A percentile compares a stretch with the other conserved stretches of the same genome.
These are phyloP conservation scores for Condylura cristata DNA, from an alignment of 2,113 vertebrate genomes.

Conservation along the genomic window DNA sequence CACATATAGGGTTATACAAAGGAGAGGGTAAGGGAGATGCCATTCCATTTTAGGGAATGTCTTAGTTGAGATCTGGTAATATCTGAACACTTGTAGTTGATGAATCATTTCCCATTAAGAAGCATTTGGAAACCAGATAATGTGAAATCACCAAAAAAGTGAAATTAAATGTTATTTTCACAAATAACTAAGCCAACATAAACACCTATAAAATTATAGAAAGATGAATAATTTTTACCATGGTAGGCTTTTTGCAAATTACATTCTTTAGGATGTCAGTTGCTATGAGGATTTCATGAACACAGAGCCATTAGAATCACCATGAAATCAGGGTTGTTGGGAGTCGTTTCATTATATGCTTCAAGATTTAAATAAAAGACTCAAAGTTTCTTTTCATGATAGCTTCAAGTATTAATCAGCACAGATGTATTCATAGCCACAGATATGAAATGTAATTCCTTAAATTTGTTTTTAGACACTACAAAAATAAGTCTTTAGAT, in stretches of 20 bases:
- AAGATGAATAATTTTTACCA: not conserved
- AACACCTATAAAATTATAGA: not conserved
- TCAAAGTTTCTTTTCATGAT: not conserved
- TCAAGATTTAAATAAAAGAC: not conserved
- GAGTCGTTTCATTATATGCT: slow-evolving; percentile 1
- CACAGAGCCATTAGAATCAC: not conserved
- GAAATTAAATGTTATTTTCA: not conserved
- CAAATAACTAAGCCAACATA: not conserved
- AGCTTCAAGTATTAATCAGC: not conserved
- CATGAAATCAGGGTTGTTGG: not conserved
- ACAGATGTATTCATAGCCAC: not conserved
- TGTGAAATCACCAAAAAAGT: not conserved
- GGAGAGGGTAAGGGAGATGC: not conserved
- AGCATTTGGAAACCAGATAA: slow-evolving; percentile 14
- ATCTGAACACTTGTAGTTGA: not conserved
- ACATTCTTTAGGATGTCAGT: not conserved
- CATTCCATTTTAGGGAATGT: not conserved
- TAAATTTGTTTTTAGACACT: not conserved
- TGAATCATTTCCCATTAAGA: slow-evolving; percentile 13
- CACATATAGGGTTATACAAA: not conserved
- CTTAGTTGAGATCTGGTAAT: not conserved
- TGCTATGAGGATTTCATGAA: slow-evolving; percentile 7
- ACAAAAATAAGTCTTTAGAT: no score
- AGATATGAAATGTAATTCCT: slow-evolving; percentile 22
- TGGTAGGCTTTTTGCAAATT: not conserved